A percentile compares a stretch with the other conserved stretches of the same genome.
Evolutionary conservation across 2,113 vertebrate species (phyloP).

Genomic region (rabbit (Oryctolagus cuniculus)): mOryCun1.1 NC_091432.1:171180501-171181000

Average conservation of each 20-base stretch:
- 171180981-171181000: background rate
- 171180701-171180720: background rate
- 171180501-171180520: background rate
- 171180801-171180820: background rate
- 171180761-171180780: background rate
- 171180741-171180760: background rate
- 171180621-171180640: background rate
- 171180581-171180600: background rate
- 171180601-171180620: background rate
- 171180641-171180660: background rate
- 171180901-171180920: background rate
- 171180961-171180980: background rate
- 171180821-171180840: background rate
- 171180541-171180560: background rate
- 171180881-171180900: background rate
- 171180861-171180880: background rate
- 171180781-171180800: background rate
- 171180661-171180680: background rate
- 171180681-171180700: conserved; percentile 28
- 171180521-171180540: background rate
- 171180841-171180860: background rate
- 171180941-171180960: background rate
- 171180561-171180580: background rate
- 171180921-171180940: background rate
- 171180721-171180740: background rate